Conservation (phyloP, 2,113 vertebrate genomes). For the Phodopus roborovskii region DNA sequence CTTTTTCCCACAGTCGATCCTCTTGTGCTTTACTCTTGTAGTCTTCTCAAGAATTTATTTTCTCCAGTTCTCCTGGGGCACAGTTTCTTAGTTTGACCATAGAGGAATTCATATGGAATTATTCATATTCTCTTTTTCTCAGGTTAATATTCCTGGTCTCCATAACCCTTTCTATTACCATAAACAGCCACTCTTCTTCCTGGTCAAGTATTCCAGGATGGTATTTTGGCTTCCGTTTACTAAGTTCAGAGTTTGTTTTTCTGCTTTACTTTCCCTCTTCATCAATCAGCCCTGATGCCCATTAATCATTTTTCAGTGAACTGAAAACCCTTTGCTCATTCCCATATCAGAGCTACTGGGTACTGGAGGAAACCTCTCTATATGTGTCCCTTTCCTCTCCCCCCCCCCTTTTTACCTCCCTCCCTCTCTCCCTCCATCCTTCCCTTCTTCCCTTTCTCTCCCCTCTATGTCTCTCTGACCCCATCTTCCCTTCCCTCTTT, state of each 20-base stretch:
- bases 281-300: slow-evolving; percentile 71
- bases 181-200: slow-evolving; percentile 52
- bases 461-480: neutral
- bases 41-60: slow-evolving; percentile 73
- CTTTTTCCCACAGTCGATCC: slow-evolving; percentile 74
- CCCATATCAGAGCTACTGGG: slow-evolving; percentile 53
- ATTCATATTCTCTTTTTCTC: slow-evolving; percentile 38
- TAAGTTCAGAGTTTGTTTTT: slow-evolving; percentile 73
- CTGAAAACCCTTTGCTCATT: slow-evolving; percentile 62
- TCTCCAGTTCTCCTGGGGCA: slow-evolving; percentile 71
- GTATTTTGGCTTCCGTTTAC: slow-evolving; percentile 41
- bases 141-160: slow-evolving; percentile 49
- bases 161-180: slow-evolving; percentile 49
- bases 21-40: slow-evolving; percentile 66
- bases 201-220: slow-evolving; percentile 66
- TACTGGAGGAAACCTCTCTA: neutral
- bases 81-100: slow-evolving; percentile 66
- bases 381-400: neutral
- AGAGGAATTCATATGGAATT: slow-evolving; percentile 67
- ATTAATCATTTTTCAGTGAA: slow-evolving; percentile 76
- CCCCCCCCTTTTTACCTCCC: fast-evolving
- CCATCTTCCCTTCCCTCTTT: no score
- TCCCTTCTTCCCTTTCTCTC: neutral
- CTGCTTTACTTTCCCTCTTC: slow-evolving; percentile 70
- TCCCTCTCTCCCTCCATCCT: neutral